These are phyloP conservation scores for Monodelphis domestica DNA, from an alignment of 2,797 vertebrate genomes.

Conservation along the genomic window DNA sequence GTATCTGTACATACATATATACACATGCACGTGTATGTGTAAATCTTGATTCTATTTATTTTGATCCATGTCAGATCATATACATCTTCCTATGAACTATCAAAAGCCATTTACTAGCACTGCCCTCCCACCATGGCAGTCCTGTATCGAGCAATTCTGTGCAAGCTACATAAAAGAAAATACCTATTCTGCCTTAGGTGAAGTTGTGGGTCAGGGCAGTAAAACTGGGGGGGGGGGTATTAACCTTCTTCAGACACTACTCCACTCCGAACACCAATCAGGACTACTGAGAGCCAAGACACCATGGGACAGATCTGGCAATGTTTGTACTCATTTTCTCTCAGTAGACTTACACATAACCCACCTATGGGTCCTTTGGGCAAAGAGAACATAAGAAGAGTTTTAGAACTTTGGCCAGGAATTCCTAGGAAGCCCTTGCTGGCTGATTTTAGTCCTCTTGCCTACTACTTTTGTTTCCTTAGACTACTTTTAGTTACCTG, in stretches of 20 bases:
- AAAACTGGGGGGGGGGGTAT: background rate
- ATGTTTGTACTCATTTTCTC: background rate
- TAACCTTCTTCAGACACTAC: background rate
- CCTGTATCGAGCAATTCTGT: background rate
- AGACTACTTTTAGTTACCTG: background rate
- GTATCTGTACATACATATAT: background rate
- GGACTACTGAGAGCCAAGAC: background rate
- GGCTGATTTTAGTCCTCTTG: background rate
- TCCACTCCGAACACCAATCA: background rate
- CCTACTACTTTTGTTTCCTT: background rate
- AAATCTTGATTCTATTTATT: background rate
- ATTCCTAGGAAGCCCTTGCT: too few relatives aligned
- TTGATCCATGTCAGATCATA: background rate
- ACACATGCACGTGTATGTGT: too few relatives aligned
- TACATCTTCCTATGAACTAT: background rate
- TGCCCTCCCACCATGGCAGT: background rate
- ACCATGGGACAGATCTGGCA: background rate
- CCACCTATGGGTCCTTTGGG: background rate
- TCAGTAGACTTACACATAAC: background rate
- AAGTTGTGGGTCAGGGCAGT: background rate
- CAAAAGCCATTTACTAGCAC: background rate
- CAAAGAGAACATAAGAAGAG: background rate
- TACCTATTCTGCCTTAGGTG: background rate
- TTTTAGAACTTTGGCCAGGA: background rate
- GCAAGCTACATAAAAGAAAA: background rate